Evolutionary conservation across 2,113 vertebrate genomes (phyloP), one percentile per base, ranked within the genome.

Genomic region (Pachyramphus minor): DNA sequence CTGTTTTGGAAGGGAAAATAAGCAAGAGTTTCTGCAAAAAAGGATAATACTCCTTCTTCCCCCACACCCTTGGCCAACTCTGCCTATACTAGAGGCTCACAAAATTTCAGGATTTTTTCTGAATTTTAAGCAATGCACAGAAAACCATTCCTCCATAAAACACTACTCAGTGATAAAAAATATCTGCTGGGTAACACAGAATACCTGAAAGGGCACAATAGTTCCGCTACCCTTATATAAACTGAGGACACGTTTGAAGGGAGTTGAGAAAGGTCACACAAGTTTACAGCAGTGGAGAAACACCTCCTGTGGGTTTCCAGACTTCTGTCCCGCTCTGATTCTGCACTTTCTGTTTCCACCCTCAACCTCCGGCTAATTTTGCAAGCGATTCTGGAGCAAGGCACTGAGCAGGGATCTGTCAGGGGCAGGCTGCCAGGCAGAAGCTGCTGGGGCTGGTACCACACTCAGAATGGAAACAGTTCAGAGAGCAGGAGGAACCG

Each of bases 211-310:
- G 18, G 0, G 1, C 24, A 33, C 49, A 72, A 21, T 2, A 91
- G 73, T 69, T 89, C 74, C 2, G 0, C 52, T 35, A 15, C 12
- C 30, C 2, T 1, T 0, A 3, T 18, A 23, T 8, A 64, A 60
- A 52, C 7, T 3, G 22, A 74, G 25, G 31, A 66, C 35, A 7
- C 0, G 5, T 13, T 14, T 77, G 25, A 42, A 80, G 17, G 1
- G 9, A 81, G 3, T 1, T 49, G 27, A 66, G 66, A 63, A 93
- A 78, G 39, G 35, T 64, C 77, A 64, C 37, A 59, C 9, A 52
- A 35, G 49, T 49, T 60, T n/a, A 63, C 30, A 78, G 44, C 66
- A 53, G n/a, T 93, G 44, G 8, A 72, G 28, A 56, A 93, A 58
- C 37, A 55, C 18, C 42, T 63, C 31, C 13, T 0, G 17, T 3